Evolutionary conservation across 2,888 invertebrate genomes (phyloP).

Genomic region (Pollenia griseotomentosa): DNA sequence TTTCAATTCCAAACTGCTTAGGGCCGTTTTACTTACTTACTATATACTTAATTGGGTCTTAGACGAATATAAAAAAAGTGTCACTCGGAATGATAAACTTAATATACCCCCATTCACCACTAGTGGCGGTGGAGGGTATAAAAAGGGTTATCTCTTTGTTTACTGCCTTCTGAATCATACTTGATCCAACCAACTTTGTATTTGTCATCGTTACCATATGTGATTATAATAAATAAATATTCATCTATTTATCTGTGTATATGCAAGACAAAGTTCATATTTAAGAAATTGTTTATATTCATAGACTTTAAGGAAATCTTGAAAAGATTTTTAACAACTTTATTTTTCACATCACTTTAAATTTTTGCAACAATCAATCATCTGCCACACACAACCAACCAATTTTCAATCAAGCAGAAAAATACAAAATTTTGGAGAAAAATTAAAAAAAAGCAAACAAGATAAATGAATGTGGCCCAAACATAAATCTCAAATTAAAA

Average conservation of each 20-base stretch:
- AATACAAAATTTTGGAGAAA: constrained; percentile 48
- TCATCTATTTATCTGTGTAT: constrained; percentile 23
- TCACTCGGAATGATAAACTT: too few species aligned
- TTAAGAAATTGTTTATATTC: constrained; percentile 32
- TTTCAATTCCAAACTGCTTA: too few species aligned
- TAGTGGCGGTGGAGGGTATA: too few species aligned
- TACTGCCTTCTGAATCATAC: constrained; percentile 39
- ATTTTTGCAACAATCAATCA: constrained; percentile 70
- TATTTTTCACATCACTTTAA: constrained; percentile 70
- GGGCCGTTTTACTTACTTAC: too few species aligned
- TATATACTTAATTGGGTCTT: too few species aligned
- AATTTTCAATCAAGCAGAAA: constrained; percentile 66
- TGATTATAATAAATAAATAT: constrained; percentile 12
- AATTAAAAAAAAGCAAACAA: constrained; percentile 40
- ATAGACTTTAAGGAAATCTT: constrained; percentile 39
- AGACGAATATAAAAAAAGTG: too few species aligned
- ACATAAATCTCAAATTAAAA: constrained; percentile 70
- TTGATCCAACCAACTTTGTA: not conserved
- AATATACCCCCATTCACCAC: too few species aligned
- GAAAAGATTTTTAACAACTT: constrained; percentile 71
- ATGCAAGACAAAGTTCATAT: constrained; percentile 39
- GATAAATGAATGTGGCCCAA: constrained; percentile 64
- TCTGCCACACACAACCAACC: constrained; percentile 33
- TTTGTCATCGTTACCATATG: constrained; percentile 45
- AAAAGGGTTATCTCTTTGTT: not conserved